A percentile compares a stretch with the other conserved stretches of the same genome.
phyloP scores from a whole-genome alignment of 2,113 vertebrate genomes.

The Pseudonaja textilis region DNA sequence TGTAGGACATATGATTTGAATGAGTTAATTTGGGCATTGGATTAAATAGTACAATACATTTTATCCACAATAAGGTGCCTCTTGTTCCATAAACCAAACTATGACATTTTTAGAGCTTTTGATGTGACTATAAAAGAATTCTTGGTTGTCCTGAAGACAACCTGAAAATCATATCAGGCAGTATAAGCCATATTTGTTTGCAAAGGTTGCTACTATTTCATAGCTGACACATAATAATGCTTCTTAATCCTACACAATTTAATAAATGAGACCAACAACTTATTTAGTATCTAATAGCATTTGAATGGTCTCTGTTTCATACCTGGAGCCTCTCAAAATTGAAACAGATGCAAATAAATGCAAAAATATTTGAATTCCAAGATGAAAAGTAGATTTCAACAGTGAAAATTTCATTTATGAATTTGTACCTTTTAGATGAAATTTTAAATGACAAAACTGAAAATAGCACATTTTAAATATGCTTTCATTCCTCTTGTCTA shows the following conservation, averaged over 20 bases:
- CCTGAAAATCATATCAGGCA: neutral
- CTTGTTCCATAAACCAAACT: neutral
- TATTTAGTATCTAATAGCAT: neutral
- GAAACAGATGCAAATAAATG: neutral
- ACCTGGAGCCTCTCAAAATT: neutral
- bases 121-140: neutral
- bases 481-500: neutral
- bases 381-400: neutral
- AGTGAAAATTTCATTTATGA: neutral
- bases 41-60: neutral
- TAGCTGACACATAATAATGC: neutral
- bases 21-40: neutral
- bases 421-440: neutral
- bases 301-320: neutral
- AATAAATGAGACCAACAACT: neutral
- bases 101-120: neutral
- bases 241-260: neutral
- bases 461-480: neutral
- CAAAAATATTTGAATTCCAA: neutral
- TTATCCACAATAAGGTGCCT: neutral
- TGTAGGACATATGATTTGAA: neutral
- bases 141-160: neutral
- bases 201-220: neutral
- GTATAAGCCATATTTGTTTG: neutral
- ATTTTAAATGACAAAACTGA: neutral